A percentile compares a stretch with the other conserved stretches of the same genome.
These are phyloP conservation scores for Silurus glanis DNA, from an alignment of 2,113 vertebrate genomes.

Conservation along the genomic window DNA sequence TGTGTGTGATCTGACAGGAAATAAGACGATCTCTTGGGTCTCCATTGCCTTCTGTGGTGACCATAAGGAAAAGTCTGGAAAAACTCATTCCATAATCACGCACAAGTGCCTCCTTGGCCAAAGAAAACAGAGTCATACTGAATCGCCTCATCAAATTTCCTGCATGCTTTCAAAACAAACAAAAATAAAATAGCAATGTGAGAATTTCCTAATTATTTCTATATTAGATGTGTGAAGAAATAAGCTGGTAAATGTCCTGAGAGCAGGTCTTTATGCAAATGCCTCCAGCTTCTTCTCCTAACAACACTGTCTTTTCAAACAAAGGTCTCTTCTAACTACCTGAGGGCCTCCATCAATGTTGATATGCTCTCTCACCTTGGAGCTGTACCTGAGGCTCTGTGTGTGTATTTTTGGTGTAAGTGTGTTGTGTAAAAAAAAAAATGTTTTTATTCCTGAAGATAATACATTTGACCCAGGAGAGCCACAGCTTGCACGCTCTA, in stretches of 20 bases:
- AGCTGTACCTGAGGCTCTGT: conserved; percentile 51
- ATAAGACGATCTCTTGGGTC: conserved; percentile 67
- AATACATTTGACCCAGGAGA: conserved; percentile 46
- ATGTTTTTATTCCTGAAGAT: conserved; percentile 45
- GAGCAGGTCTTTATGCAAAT: conserved; percentile 37
- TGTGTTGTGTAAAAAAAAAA: conserved; percentile 11
- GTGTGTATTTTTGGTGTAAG: conserved; percentile 6
- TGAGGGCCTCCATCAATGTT: conserved; percentile 37
- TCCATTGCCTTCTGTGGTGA: conserved; percentile 52
- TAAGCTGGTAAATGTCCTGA: conserved; percentile 20
- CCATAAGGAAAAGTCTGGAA: conserved; percentile 61
- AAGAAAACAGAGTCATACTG: conserved; percentile 65
- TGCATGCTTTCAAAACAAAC: conserved; percentile 19
- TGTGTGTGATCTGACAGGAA: conserved; percentile 62
- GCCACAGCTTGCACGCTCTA: conserved; percentile 43
- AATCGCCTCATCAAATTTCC: conserved; percentile 61
- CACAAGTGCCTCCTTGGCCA: conserved; percentile 48
- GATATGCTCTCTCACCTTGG: conserved; percentile 44
- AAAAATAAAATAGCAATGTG: conserved; percentile 33
- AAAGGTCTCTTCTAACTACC: conserved; percentile 40
- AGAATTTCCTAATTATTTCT: conserved; percentile 34
- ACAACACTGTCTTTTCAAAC: conserved; percentile 33
- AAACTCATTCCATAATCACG: conserved; percentile 54
- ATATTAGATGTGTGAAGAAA: conserved; percentile 48
- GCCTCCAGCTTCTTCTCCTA: background rate